Evolutionary conservation across 1,140 invertebrate species (phyloP).

Genomic region (Lycorma delicatula): DNA sequence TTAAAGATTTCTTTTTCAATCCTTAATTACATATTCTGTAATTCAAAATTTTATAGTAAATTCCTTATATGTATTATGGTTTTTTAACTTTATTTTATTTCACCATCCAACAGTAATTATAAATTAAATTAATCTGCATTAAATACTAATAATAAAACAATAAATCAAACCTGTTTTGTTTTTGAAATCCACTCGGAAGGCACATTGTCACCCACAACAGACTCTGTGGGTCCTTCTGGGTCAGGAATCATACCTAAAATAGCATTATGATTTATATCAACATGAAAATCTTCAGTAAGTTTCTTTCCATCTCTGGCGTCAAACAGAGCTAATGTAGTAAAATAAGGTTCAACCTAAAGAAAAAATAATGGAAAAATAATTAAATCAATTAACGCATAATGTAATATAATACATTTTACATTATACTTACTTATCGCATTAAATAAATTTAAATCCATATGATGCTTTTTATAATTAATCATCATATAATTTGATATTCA

Average conservation of each 20-base stretch:
- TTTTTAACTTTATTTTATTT: no score
- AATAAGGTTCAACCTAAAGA: constrained; percentile 76
- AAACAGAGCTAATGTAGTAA: constrained; percentile 75
- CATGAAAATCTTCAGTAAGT: constrained; percentile 88
- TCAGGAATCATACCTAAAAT: constrained; percentile 18
- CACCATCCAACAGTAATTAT: constrained; percentile 2
- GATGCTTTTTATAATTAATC: not conserved
- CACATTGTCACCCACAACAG: constrained; percentile 15
- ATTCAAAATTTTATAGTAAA: no score
- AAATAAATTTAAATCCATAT: not conserved
- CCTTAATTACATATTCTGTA: no score
- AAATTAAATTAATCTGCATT: not conserved
- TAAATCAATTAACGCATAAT: not conserved
- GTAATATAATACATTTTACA: not conserved
- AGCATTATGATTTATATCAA: constrained; percentile 61
- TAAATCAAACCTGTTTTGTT: constrained; percentile 9
- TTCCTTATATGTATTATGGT: no score
- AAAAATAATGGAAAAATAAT: constrained; percentile 1
- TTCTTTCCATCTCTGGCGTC: constrained; percentile 78
- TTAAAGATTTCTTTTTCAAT: no score
- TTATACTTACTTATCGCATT: not conserved
- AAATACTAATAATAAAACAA: not conserved
- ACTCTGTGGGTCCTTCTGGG: constrained; percentile 18
- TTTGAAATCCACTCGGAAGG: not conserved
- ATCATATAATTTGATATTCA: no score